Evolutionary conservation across 2,113 vertebrate genomes (phyloP).

Genomic region (Oryzias melastigma): DNA sequence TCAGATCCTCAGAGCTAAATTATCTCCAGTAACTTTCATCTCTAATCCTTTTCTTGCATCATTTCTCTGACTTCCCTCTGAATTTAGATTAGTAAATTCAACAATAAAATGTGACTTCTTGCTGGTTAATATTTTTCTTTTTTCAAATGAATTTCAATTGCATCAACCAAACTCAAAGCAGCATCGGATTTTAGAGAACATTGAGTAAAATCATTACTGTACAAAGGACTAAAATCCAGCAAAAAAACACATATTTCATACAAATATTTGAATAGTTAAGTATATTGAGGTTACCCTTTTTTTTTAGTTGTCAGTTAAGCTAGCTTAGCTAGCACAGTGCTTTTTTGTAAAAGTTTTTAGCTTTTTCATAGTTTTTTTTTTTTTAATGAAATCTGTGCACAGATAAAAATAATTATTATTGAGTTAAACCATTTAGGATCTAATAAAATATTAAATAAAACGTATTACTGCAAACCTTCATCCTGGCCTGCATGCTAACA

Average conservation of each 20-base stretch:
- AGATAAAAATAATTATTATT: too few relatives aligned
- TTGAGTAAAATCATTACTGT: background rate
- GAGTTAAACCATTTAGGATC: too few relatives aligned
- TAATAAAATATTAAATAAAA: too few relatives aligned
- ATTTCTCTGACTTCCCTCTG: background rate
- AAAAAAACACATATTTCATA: background rate
- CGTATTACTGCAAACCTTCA: too few relatives aligned
- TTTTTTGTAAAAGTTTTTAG: too few relatives aligned
- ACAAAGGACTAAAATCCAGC: background rate
- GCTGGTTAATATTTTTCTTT: background rate
- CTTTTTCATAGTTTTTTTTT: too few relatives aligned
- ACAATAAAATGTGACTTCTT: background rate
- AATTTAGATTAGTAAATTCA: conserved; percentile 10
- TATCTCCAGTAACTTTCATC: conserved; percentile 14
- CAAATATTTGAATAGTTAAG: background rate
- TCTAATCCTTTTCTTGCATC: conserved; percentile 12
- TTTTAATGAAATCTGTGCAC: too few relatives aligned
- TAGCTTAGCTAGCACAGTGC: too few relatives aligned
- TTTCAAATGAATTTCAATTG: background rate
- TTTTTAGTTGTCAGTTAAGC: too few relatives aligned
- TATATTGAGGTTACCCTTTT: too few relatives aligned
- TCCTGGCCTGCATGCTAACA: too few relatives aligned
- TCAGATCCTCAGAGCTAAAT: background rate
- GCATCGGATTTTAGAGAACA: background rate
- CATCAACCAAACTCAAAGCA: background rate